These are phyloP conservation scores for Cyanoramphus novaezelandiae DNA, from an alignment of 2,113 vertebrate species.

Conservation along the genomic window DNA sequence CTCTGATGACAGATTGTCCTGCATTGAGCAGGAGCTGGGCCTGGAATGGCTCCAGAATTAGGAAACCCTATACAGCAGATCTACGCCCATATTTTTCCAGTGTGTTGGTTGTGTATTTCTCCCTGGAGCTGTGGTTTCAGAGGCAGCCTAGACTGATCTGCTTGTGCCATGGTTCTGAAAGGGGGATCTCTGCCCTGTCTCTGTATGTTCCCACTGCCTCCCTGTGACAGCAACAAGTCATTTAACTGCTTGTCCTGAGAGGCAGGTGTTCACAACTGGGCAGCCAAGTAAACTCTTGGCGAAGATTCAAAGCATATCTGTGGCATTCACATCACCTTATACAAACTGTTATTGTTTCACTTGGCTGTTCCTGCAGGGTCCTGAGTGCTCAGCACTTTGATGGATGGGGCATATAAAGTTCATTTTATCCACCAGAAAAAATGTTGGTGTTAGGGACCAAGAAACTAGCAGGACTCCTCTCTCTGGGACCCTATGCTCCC, in stretches of 20 bases:
- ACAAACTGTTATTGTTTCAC: not conserved
- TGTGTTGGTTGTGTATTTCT: not conserved
- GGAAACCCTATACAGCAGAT: not conserved
- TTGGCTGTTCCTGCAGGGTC: not conserved
- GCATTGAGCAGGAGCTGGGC: not conserved
- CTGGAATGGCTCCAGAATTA: not conserved
- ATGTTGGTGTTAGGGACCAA: not conserved
- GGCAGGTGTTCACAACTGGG: not conserved
- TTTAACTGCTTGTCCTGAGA: not conserved
- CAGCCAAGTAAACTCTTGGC: not conserved
- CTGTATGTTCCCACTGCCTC: fast-evolving
- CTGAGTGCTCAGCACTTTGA: not conserved
- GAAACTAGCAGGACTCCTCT: not conserved
- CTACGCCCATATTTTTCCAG: fast-evolving
- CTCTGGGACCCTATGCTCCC: no score
- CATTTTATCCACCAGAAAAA: not conserved
- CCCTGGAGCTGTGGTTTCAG: not conserved
- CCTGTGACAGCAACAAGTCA: fast-evolving
- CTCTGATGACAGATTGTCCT: not conserved
- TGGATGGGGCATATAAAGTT: not conserved
- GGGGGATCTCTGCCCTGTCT: not conserved
- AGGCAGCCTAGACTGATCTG: not conserved
- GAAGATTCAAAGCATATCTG: not conserved
- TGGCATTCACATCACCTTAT: not conserved
- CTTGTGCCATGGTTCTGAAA: fast-evolving